These are phyloP conservation scores for Spilarctia lutea DNA, from an alignment of 2,888 invertebrate genomes.

Conservation along the genomic window DNA sequence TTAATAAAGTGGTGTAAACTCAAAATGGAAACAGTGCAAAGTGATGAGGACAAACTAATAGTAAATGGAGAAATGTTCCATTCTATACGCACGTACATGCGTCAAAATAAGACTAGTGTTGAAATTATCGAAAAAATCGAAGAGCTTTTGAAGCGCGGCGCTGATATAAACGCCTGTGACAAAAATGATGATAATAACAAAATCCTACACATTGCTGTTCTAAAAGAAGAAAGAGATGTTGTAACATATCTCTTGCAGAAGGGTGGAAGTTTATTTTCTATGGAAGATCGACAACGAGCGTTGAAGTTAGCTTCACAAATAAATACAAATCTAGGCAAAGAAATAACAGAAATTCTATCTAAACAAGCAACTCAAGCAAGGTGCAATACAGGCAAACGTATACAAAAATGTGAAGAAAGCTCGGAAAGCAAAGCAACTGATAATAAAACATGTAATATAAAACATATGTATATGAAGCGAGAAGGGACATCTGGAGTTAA, in stretches of 20 bases:
- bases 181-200: slow-evolving; percentile 44
- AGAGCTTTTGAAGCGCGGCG: slow-evolving; percentile 39
- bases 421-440: background rate
- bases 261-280: slow-evolving; percentile 31
- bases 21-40: slow-evolving; percentile 32
- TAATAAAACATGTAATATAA: background rate
- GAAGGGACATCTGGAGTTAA: slow-evolving; percentile 48
- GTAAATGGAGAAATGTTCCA: slow-evolving; percentile 42
- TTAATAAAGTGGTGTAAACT: background rate
- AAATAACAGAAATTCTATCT: slow-evolving; percentile 24
- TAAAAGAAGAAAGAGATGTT: slow-evolving; percentile 37
- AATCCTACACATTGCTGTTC: slow-evolving; percentile 43
- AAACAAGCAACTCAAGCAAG: background rate
- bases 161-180: slow-evolving; percentile 44
- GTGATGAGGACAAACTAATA: slow-evolving; percentile 31
- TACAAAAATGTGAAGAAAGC: slow-evolving; percentile 7
- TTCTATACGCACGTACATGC: slow-evolving; percentile 27
- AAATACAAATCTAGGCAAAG: slow-evolving; percentile 32
- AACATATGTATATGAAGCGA: slow-evolving; percentile 37
- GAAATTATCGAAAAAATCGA: slow-evolving; percentile 43
- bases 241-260: slow-evolving; percentile 38
- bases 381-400: background rate
- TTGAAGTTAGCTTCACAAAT: slow-evolving; percentile 39
- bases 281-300: slow-evolving; percentile 35
- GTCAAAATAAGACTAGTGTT: slow-evolving; percentile 32